Conservation (phyloP, 2,888 invertebrate genomes). For the Prionchulus punctatus region DNA sequence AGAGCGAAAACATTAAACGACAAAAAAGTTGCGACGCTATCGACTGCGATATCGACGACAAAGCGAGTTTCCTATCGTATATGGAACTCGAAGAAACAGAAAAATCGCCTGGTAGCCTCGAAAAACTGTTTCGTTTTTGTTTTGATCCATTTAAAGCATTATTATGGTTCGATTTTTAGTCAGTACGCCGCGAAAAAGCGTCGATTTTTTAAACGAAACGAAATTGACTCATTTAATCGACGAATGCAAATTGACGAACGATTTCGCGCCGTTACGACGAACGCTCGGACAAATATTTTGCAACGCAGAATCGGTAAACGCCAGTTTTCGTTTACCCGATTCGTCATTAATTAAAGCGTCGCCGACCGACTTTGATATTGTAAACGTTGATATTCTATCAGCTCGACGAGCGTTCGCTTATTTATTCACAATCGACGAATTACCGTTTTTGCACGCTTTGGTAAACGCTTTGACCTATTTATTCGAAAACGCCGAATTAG, state of each 20-base stretch:
- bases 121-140: neutral
- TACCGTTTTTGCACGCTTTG: constrained; percentile 48
- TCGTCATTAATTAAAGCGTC: neutral
- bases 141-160: neutral
- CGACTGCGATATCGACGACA: neutral
- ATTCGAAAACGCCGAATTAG: constrained; percentile 54
- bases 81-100: neutral
- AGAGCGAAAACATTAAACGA: no score
- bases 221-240: constrained; percentile 56
- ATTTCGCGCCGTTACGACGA: constrained; percentile 54
- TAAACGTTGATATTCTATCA: constrained; percentile 37
- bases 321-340: constrained; percentile 45
- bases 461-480: constrained; percentile 57
- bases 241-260: constrained; percentile 51
- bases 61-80: neutral
- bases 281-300: constrained; percentile 61
- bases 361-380: neutral
- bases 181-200: neutral
- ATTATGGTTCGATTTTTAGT: neutral
- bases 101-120: neutral
- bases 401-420: constrained; percentile 52
- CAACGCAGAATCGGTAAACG: constrained; percentile 49
- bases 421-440: constrained; percentile 36
- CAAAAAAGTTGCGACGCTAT: neutral
- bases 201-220: constrained; percentile 49